Percentiles rank a stretch among this genome's conserved stretches.
phyloP scores from a whole-genome alignment of 2,113 vertebrate species.

The Hipposideros armiger region DNA sequence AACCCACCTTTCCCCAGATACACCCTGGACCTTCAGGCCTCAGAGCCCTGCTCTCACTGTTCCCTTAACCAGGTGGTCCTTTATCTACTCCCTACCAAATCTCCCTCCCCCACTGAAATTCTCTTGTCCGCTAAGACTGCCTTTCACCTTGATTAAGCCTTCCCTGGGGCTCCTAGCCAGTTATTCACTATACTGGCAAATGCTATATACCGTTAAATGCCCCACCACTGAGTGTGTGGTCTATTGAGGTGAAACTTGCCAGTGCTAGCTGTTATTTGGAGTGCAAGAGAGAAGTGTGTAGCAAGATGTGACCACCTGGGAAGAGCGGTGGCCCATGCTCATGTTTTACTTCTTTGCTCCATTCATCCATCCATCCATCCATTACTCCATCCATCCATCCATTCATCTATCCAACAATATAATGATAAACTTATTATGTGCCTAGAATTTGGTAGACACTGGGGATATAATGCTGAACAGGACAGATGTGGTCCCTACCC shows the following conservation, averaged over 20 bases:
- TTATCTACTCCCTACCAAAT: background rate
- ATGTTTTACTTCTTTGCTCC: background rate
- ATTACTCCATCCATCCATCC: background rate
- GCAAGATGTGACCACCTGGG: background rate
- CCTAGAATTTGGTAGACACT: background rate
- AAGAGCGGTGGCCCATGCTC: background rate
- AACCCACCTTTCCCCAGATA: background rate
- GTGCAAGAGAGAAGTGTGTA: background rate
- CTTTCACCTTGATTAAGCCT: background rate
- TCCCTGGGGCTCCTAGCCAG: background rate
- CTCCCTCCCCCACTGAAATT: background rate
- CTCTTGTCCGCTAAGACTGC: background rate
- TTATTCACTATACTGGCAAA: background rate
- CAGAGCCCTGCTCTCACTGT: background rate
- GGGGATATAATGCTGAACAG: background rate
- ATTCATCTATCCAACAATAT: background rate
- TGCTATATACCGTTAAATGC: background rate
- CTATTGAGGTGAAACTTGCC: background rate
- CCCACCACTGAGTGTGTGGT: background rate
- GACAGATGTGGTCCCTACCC: background rate
- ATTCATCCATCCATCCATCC: background rate
- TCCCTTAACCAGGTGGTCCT: background rate
- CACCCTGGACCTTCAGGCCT: background rate
- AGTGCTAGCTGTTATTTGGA: background rate
- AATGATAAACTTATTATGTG: background rate